Conservation (phyloP, 1,140 invertebrate species). For the Hermatobates lingyangjiaoensis region DNA sequence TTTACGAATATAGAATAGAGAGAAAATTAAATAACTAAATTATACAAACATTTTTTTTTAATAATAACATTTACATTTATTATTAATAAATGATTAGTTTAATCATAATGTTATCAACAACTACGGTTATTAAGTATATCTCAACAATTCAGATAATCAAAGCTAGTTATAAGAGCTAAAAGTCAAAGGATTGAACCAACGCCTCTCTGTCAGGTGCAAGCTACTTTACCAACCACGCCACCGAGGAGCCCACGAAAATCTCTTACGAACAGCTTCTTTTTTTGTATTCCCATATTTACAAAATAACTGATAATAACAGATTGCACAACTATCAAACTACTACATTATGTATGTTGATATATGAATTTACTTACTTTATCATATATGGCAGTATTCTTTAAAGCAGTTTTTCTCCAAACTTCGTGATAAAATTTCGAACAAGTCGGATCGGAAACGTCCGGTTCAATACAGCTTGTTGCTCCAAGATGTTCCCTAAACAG, state of each 20-base stretch:
- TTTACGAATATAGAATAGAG: no score
- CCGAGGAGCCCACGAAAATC: not conserved
- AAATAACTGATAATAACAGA: not conserved
- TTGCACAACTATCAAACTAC: not conserved
- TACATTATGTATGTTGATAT: no score
- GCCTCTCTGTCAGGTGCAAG: not conserved
- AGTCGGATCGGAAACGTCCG: conserved; percentile 53
- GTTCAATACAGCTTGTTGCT: conserved; percentile 20
- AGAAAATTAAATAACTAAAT: not conserved
- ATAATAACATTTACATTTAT: not conserved
- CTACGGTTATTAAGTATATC: not conserved
- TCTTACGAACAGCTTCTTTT: not conserved
- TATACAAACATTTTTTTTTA: not conserved
- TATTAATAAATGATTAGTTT: not conserved
- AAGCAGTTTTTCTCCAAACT: conserved; percentile 58
- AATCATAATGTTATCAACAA: not conserved
- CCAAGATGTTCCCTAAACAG: conserved; percentile 83
- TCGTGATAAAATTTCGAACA: conserved; percentile 58
- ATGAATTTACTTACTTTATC: conserved; percentile 44
- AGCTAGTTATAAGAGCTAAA: not conserved
- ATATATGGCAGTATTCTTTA: conserved; percentile 64
- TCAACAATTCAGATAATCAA: not conserved
- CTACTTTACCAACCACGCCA: not conserved
- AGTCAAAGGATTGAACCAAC: not conserved
- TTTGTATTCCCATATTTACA: not conserved